Evolutionary conservation across 2,797 vertebrate genomes (phyloP).

Genomic region (Manis pentadactyla): DNA sequence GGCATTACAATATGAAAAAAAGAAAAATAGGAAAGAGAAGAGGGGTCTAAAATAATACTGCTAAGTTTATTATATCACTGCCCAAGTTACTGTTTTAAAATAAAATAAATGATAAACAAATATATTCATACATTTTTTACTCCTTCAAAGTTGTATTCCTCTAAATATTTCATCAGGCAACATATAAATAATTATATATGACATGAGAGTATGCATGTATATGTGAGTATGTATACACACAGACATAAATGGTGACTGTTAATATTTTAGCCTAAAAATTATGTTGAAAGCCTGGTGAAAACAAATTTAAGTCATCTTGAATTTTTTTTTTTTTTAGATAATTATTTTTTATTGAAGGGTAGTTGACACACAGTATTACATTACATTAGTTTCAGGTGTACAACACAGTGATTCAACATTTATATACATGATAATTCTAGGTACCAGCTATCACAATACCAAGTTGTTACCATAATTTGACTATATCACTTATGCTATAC

Average conservation of each 20-base stretch:
- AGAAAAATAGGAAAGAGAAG: background rate
- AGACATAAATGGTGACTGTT: background rate
- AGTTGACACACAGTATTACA: too few relatives aligned
- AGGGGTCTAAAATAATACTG: background rate
- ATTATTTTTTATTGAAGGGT: too few relatives aligned
- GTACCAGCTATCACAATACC: too few relatives aligned
- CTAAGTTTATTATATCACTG: background rate
- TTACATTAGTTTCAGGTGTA: too few relatives aligned
- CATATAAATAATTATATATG: background rate
- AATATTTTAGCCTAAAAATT: conserved; percentile 22
- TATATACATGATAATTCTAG: too few relatives aligned
- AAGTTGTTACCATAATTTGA: too few relatives aligned
- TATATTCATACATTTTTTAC: background rate
- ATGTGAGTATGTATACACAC: background rate
- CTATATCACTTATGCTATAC: too few relatives aligned
- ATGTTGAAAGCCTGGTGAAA: background rate
- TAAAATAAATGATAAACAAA: background rate
- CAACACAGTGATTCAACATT: too few relatives aligned
- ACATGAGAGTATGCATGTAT: background rate
- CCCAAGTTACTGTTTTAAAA: background rate
- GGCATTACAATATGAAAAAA: background rate
- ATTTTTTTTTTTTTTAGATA: too few relatives aligned
- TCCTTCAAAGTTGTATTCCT: background rate
- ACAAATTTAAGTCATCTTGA: background rate
- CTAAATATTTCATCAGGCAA: background rate